Percentiles rank a stretch among this genome's conserved stretches.
Conservation (phyloP, 1,140 invertebrate genomes). For the Leucophenga varia region DNA sequence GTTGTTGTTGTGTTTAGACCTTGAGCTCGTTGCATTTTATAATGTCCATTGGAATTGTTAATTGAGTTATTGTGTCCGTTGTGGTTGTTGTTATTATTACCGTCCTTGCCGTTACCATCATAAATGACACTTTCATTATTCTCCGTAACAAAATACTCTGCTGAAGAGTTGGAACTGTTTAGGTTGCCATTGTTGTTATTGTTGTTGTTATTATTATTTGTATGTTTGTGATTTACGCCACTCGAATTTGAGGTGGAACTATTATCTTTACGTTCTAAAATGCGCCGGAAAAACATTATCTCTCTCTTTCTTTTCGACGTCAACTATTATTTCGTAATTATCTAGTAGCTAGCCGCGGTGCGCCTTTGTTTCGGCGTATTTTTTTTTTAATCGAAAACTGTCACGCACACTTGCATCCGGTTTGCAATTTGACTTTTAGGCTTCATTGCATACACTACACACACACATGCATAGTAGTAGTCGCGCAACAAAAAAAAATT, state of each 20-base stretch:
- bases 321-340: constrained; percentile 12
- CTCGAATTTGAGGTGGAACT: no score
- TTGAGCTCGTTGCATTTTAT: no score
- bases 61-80: constrained; percentile 29
- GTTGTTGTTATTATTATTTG: neutral
- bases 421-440: no score
- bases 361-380: neutral
- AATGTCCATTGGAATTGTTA: no score
- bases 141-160: constrained; percentile 14
- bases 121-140: constrained; percentile 22
- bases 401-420: constrained; percentile 44
- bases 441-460: no score
- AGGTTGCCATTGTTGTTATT: neutral
- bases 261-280: constrained; percentile 37
- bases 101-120: constrained; percentile 8
- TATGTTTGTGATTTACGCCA: no score
- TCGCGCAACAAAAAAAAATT: no score
- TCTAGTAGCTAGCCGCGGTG: no score
- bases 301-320: neutral
- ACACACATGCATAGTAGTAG: no score
- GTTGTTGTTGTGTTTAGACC: constrained; percentile 27
- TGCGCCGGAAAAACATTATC: constrained; percentile 43
- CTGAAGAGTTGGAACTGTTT: neutral
- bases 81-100: constrained; percentile 16
- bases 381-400: constrained; percentile 31